Evolutionary conservation across 2,797 vertebrate genomes (phyloP), one percentile per base, ranked within the genome.

Genomic region (Euthynnus affinis): DNA sequence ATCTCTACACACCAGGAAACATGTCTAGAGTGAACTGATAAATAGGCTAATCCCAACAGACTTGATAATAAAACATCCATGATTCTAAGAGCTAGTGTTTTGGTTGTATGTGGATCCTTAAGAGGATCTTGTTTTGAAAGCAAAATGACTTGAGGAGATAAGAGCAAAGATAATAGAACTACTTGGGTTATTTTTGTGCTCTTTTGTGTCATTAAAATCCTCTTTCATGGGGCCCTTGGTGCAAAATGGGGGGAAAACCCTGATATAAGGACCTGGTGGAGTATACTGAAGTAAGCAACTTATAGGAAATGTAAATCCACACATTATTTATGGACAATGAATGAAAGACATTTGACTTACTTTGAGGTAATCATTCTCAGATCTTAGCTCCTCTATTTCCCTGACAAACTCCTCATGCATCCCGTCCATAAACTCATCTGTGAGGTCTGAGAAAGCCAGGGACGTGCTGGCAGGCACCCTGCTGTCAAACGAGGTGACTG

Each of bases 341-440:
- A 17, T 2, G 14, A 15, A n/a, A 65, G 23, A 3, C 13, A 3
- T 5, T 2, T 14, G 1, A 84, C 95, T 95, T 94, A 99, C 98
- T 97, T 99, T 99, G 86, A 99, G 96, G 92, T 99, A 99, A 92
- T 99, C 98, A 71, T 99, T 99, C 91, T 99, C 98, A 0, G 98
- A 98, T 77, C 98, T 95, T 84, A 99, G 94, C 86, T 99, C 98
- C 74, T 99, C 98, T 87, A 99, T 96, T 80, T 99, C 98, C 25
- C 97, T 92, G 71, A 97, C 87, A 80, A 97, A 96, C 92, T 97
- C 96, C 63, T 98, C 96, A 0, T 97, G 96, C 88, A 96, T 93
- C 51, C 95, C 96, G 86, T 98, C 98, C 90, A 97, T 94, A 59
- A 98, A 91, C 91, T 99, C 98, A 93, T 99, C 98, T 7, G 98